These are phyloP conservation scores for Timandra comae DNA, from an alignment of 2,888 invertebrate species.

Conservation along the genomic window DNA sequence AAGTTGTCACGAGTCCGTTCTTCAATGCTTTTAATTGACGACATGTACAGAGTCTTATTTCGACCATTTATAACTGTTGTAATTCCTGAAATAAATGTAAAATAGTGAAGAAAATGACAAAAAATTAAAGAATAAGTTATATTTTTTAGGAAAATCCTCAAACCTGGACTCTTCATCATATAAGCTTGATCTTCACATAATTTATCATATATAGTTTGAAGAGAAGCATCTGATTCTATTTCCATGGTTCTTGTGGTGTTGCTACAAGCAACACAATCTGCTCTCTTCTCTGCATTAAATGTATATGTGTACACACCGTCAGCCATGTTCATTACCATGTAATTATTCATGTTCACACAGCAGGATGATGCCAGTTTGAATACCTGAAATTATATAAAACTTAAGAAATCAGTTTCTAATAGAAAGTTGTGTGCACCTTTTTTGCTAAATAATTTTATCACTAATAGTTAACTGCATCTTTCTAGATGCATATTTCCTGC, in stretches of 20 bases:
- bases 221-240: conserved; percentile 76
- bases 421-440: too few relatives aligned
- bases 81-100: conserved; percentile 71
- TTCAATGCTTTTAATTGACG: conserved; percentile 93
- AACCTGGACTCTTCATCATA: conserved; percentile 93
- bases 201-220: conserved; percentile 89
- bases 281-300: conserved; percentile 92
- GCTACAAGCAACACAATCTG: conserved; percentile 93
- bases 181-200: conserved; percentile 86
- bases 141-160: too few relatives aligned
- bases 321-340: conserved; percentile 96
- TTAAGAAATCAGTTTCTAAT: conserved; percentile 2
- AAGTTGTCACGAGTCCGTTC: conserved; percentile 92
- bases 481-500: too few relatives aligned
- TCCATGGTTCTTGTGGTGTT: conserved; percentile 80
- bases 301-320: conserved; percentile 98
- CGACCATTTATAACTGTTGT: conserved; percentile 89
- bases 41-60: conserved; percentile 95
- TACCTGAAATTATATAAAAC: conserved; percentile 79
- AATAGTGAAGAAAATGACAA: too few relatives aligned
- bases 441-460: too few relatives aligned
- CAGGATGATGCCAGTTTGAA: conserved; percentile 97
- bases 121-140: too few relatives aligned
- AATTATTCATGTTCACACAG: conserved; percentile 93
- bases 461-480: too few relatives aligned